These are phyloP conservation scores for Isoperla grammatica DNA, from an alignment of 2,888 invertebrate species.

Conservation along the genomic window DNA sequence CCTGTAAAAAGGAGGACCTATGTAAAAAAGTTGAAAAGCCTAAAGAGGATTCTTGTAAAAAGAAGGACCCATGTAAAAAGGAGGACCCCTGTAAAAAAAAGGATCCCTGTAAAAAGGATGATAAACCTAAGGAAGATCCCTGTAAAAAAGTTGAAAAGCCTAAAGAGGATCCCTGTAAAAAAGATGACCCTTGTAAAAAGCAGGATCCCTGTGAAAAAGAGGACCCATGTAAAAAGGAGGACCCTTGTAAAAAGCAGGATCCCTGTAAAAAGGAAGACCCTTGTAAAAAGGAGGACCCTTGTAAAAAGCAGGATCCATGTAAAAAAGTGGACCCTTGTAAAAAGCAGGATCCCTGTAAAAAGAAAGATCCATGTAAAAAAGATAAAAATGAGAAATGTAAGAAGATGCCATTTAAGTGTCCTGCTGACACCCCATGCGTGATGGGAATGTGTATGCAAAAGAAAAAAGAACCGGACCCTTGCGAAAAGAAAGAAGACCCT, in stretches of 20 bases:
- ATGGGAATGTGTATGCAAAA: neutral
- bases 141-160: too few relatives aligned
- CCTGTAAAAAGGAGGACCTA: too few relatives aligned
- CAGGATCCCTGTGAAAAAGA: neutral
- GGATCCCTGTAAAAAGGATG: too few relatives aligned
- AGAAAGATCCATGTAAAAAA: slow-evolving; percentile 7
- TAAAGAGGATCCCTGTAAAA: neutral
- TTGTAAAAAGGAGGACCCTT: neutral
- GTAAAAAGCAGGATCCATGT: neutral
- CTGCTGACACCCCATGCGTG: neutral
- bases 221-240: neutral
- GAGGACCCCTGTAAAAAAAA: too few relatives aligned
- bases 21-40: too few relatives aligned
- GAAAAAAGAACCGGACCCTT: neutral
- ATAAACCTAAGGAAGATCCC: too few relatives aligned
- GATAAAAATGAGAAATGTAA: neutral
- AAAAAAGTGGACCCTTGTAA: neutral
- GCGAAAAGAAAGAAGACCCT: neutral
- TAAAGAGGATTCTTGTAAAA: too few relatives aligned
- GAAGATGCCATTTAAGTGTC: neutral
- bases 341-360: slow-evolving; percentile 1
- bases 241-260: neutral
- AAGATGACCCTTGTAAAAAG: neutral
- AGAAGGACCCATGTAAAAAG: too few relatives aligned
- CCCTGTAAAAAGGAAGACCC: neutral